Evolutionary conservation across 2,797 vertebrate genomes (phyloP), one percentile per base, ranked within the genome.

Genomic region (Ctenopoma multispine): DNA sequence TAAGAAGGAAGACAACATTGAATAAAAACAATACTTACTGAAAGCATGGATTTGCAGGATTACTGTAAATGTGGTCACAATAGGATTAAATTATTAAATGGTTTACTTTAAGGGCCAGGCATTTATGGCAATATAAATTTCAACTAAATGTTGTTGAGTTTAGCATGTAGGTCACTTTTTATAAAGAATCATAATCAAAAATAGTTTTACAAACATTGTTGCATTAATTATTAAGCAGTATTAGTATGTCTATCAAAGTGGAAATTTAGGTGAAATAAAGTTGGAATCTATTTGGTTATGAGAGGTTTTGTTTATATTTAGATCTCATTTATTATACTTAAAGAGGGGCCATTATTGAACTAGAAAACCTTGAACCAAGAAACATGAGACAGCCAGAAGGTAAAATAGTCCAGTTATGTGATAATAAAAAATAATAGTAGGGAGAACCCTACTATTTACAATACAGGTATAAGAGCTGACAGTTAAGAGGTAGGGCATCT

Each of bases 401-500:
- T 24, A 40, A 48, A 41, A 27, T 2, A 62, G 14, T 27, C 38
- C 8, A 5, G 17, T 36, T 72, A 79, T 50, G 34, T 75, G 60
- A 84, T 38, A 21, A 51, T 57, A 70, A 5, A 17, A 41, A 21
- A n/a, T n/a, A 12, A 55, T 7, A 44, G 13, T 8, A 46, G 11
- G 14, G 27, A 23, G 49, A 59, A 70, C 31, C 27, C 40, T 12
- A 12, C 58, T 46, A 27, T 36, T 69, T 24, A 48, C 44, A 36
- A 36, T 23, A 29, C 27, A 66, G 24, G 51, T 63, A 7, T 13
- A 38, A 47, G 20, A 58, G 41, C 54, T 9, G 41, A 54, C 14
- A 60, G 23, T 44, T 38, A 24, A 58, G 31, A 63, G 58, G 71
- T 58, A 49, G 51, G 62, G 67, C 24, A 67, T 75, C 38, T 72